phyloP scores from a whole-genome alignment of 2,113 vertebrate genomes.

The Thryonomys swinderianus region DNA sequence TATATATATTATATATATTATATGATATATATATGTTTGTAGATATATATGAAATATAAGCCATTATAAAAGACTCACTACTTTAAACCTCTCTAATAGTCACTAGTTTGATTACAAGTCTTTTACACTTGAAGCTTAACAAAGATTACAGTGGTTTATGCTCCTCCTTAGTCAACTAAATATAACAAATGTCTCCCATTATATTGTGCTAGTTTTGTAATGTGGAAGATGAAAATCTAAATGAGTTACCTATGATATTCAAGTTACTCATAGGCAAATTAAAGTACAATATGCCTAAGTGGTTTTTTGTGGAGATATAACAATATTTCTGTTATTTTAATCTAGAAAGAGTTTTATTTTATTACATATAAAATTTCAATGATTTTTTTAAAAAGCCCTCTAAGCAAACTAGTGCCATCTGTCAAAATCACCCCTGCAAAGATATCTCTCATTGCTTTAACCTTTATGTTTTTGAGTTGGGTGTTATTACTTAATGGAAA shows the following conservation, averaged over 20 bases:
- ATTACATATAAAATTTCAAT: neutral
- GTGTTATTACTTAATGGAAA: neutral
- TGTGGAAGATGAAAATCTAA: neutral
- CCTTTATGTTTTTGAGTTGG: neutral
- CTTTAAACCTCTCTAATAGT: neutral
- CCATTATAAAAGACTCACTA: neutral
- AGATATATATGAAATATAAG: neutral
- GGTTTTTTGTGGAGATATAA: neutral
- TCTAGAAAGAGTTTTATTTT: neutral
- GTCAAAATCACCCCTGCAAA: conserved; percentile 2
- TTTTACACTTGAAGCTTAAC: neutral
- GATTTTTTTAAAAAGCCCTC: neutral
- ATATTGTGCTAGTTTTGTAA: neutral
- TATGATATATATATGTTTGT: no score
- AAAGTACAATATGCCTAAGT: neutral
- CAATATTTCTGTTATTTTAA: neutral
- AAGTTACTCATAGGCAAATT: neutral
- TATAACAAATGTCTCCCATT: neutral
- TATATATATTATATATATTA: no score
- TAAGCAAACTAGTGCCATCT: neutral
- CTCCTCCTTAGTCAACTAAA: neutral
- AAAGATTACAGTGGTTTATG: neutral
- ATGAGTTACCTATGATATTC: neutral
- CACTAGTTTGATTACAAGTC: neutral
- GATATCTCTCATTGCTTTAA: neutral